Base-by-base conservation (phyloP, 1,140 invertebrate genomes). In the Diprion similis region DNA sequence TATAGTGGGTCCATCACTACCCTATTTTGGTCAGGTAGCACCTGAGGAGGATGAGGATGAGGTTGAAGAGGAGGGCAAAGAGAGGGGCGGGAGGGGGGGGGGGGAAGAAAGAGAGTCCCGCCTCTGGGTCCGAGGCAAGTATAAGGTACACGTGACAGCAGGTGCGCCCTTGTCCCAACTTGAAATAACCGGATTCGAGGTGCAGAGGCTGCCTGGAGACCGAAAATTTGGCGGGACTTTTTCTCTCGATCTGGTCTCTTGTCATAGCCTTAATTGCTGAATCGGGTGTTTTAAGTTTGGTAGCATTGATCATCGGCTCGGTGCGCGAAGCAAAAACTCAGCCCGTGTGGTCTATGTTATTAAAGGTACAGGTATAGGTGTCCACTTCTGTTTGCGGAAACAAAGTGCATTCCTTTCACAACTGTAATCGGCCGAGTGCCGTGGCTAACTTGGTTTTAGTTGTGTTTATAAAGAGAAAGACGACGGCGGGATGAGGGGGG, bases 1-100 rank as follows among this genome's bases (percentile, higher is more conserved):
- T 79, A 15, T 51, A 73, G 80, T 75, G 81, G 79, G 73, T 72
- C 19, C 67, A 68, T 46, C 64, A 78, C 77, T 59, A 59, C 75
- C 83, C 80, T 80, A 71, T 79, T 79, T 77, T 76, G 79, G 78
- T 83, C 83, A 85, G 82, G 83, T 85, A 85, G 81, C 84, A 85
- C 82, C 83, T 84, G 83, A 85, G 46, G 46, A 68, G 46, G 17
- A 64, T 66, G 70, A 46, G 69, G 64, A 46, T 71, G 68, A 71
- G 68, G 68, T 66, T 72, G 70, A 70, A 71, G 72, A 79, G 74
- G 69, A 77, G 72, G 74, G 77, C 80, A 6, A 37, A 37, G 24
- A 37, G 24, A 6, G 6, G 24, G 6, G 78, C 67, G 68, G 68
- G 73, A 46, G 72, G 78, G 68, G 68, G 68, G 73, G 51, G 72